A percentile compares a stretch with the other conserved stretches of the same genome.
Evolutionary conservation across 2,797 vertebrate genomes (phyloP).

Genomic region (Cygnus olor): DNA sequence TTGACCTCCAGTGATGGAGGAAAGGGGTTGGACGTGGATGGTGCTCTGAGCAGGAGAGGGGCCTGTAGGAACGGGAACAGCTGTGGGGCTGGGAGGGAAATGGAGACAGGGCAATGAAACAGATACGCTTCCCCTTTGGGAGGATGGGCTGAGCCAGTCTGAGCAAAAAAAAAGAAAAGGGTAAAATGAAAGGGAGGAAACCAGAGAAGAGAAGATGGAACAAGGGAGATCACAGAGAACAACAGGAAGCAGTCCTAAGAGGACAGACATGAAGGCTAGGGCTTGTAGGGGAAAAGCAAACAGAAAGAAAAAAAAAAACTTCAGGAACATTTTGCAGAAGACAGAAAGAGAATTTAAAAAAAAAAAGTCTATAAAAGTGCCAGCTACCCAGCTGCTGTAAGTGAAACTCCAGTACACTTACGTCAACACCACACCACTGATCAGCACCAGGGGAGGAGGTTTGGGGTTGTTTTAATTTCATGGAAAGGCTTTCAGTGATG

Average conservation of each 20-base stretch:
- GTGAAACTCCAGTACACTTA: slow-evolving; percentile 19
- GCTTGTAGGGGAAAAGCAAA: background rate
- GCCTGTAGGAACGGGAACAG: slow-evolving; percentile 36
- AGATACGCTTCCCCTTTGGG: slow-evolving; percentile 44
- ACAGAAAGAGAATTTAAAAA: background rate
- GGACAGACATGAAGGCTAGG: slow-evolving; percentile 1
- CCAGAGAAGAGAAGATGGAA: slow-evolving; percentile 58
- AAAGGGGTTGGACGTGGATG: background rate
- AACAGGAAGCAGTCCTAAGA: slow-evolving; percentile 18
- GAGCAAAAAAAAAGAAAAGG: slow-evolving; percentile 37
- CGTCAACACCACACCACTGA: background rate
- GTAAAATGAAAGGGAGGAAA: slow-evolving; percentile 59
- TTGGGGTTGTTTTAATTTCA: background rate
- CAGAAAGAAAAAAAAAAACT: background rate
- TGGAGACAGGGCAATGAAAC: slow-evolving; percentile 31
- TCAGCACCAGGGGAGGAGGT: background rate
- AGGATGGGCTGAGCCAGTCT: slow-evolving; percentile 26
- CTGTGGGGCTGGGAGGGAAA: slow-evolving; percentile 49
- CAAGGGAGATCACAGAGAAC: slow-evolving; percentile 38
- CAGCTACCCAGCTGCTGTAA: slow-evolving; percentile 37
- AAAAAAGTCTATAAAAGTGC: background rate
- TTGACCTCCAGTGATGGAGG: slow-evolving; percentile 36
- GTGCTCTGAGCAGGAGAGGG: background rate
- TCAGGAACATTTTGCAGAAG: slow-evolving; percentile 25
- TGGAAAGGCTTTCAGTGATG: background rate